Percentiles rank a stretch among this genome's conserved stretches.
Evolutionary conservation across 2,797 vertebrate species (phyloP).

Genomic region (Phataginus tricuspis): DNA sequence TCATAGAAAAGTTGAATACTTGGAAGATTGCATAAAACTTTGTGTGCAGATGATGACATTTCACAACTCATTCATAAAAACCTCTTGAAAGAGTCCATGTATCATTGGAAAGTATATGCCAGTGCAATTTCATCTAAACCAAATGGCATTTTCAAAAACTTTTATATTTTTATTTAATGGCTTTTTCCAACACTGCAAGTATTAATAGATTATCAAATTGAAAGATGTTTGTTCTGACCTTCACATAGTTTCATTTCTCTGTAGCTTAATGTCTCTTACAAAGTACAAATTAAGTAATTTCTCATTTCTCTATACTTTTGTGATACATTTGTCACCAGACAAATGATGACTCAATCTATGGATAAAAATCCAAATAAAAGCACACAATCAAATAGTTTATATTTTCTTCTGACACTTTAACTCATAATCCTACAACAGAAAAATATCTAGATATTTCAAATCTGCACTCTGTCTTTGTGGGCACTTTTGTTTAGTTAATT

Average conservation of each 20-base stretch:
- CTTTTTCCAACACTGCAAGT: conserved; percentile 67
- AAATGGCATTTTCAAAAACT: conserved; percentile 75
- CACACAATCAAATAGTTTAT: conserved; percentile 29
- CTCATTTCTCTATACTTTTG: conserved; percentile 35
- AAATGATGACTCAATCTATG: conserved; percentile 14
- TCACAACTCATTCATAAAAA: conserved; percentile 57
- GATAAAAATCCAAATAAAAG: conserved; percentile 27
- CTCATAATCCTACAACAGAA: conserved; percentile 7
- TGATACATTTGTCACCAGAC: conserved; percentile 34
- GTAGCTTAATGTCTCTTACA: conserved; percentile 53
- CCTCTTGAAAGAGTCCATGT: conserved; percentile 44
- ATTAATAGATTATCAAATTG: conserved; percentile 77
- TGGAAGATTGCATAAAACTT: neutral
- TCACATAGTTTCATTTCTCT: conserved; percentile 63
- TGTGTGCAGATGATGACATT: conserved; percentile 66
- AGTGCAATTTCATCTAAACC: conserved; percentile 62
- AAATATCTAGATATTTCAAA: conserved; percentile 20
- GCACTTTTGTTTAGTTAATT: neutral
- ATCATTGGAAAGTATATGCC: conserved; percentile 63
- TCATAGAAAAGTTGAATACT: neutral
- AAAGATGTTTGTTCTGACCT: conserved; percentile 79
- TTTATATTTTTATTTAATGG: conserved; percentile 74
- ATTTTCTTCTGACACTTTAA: conserved; percentile 5
- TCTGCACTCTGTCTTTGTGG: neutral
- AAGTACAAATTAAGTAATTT: conserved; percentile 59